phyloP scores from a whole-genome alignment of 2,113 vertebrate genomes.

The Gymnorhina tibicen region DNA sequence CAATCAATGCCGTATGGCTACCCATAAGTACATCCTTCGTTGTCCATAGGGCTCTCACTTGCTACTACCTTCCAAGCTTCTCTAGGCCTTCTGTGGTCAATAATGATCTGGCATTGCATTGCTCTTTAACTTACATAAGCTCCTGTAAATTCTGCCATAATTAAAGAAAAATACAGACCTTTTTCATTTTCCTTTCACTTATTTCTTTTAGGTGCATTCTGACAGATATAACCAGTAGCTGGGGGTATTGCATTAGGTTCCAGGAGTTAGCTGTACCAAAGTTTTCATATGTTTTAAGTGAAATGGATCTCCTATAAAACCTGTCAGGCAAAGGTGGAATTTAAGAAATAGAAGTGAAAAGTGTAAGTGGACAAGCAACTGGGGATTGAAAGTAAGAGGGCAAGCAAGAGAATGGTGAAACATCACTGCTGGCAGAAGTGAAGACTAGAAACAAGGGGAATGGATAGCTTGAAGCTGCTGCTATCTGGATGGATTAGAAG shows the following conservation, averaged over 20 bases:
- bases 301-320: background rate
- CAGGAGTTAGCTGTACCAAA: background rate
- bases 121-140: background rate
- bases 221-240: background rate
- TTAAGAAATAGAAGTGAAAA: background rate
- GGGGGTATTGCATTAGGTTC: background rate
- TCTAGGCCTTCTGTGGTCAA: background rate
- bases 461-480: background rate
- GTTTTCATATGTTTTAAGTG: background rate
- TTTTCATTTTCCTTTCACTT: background rate
- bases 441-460: background rate
- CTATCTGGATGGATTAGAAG: background rate
- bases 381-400: background rate
- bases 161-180: background rate
- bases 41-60: background rate
- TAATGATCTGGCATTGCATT: background rate
- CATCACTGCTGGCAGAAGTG: rapidly evolving
- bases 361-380: background rate
- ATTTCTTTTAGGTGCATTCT: background rate
- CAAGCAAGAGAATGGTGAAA: background rate
- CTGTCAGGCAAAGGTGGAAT: background rate
- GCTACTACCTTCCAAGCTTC: background rate
- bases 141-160: background rate
- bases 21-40: rapidly evolving
- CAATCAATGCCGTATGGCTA: background rate